These are phyloP conservation scores for Athalia cordata DNA, from an alignment of 2,888 invertebrate species.

Conservation along the genomic window DNA sequence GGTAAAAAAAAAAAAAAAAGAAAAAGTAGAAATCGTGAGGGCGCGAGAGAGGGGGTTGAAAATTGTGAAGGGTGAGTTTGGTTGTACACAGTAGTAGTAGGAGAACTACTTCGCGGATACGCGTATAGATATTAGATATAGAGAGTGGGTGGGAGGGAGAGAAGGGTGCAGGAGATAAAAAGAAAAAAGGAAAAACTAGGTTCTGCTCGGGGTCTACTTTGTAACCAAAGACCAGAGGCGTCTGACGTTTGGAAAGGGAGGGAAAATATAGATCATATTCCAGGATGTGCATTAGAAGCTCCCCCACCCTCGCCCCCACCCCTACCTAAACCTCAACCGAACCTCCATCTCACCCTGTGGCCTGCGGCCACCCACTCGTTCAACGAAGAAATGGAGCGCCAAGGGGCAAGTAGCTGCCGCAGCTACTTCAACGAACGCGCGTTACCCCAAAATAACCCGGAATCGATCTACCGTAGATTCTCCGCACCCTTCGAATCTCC, in stretches of 20 bases:
- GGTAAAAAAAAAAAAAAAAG: too few relatives aligned
- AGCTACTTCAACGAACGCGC: not conserved
- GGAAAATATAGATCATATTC: conserved; percentile 51
- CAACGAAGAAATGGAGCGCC: conserved; percentile 28
- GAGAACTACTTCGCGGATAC: too few relatives aligned
- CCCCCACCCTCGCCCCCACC: conserved; percentile 34
- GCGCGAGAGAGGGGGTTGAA: too few relatives aligned
- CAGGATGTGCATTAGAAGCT: conserved; percentile 53
- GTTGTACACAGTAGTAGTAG: too few relatives aligned
- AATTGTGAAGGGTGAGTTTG: too few relatives aligned
- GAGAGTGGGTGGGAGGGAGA: not conserved
- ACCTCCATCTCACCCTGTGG: conserved; percentile 6
- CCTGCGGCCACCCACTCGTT: conserved; percentile 44
- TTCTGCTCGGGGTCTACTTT: conserved; percentile 52
- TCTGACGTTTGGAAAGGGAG: conserved; percentile 41
- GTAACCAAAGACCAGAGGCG: conserved; percentile 52
- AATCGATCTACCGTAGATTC: not conserved
- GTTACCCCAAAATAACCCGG: conserved; percentile 1
- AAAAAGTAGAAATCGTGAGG: too few relatives aligned
- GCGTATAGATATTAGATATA: too few relatives aligned
- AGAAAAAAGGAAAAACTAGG: conserved; percentile 20
- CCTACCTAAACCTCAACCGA: not conserved
- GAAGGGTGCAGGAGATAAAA: not conserved
- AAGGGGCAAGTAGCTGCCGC: not conserved
- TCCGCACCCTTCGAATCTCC: not conserved